Percentiles rank a stretch among this genome's conserved stretches.
Conservation (phyloP, 2,113 vertebrate species). For the Rhombomys opimus region DNA sequence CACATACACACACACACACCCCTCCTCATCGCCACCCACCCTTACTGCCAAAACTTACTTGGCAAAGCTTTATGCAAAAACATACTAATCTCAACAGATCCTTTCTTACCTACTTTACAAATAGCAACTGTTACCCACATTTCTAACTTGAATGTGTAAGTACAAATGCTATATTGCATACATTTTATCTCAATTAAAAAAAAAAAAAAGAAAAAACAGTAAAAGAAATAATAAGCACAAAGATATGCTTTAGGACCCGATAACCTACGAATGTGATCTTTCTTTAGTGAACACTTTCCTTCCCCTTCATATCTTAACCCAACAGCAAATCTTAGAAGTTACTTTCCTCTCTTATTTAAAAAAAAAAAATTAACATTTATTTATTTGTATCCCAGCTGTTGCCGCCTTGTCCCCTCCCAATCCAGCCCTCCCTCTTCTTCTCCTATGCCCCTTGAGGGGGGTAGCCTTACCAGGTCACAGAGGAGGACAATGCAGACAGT, state of each 20-base stretch:
- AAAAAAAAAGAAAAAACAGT: neutral
- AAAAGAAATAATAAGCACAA: neutral
- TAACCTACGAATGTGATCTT: constrained; percentile 33
- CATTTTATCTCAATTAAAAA: neutral
- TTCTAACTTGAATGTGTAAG: constrained; percentile 8
- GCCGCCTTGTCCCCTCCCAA: too few relatives aligned
- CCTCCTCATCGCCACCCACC: too few relatives aligned
- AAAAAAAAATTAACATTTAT: too few relatives aligned
- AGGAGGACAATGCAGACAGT: too few relatives aligned
- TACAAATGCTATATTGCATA: constrained; percentile 13
- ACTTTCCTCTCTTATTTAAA: neutral
- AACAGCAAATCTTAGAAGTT: neutral
- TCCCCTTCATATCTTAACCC: neutral
- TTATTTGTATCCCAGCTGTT: too few relatives aligned
- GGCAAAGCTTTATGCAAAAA: neutral
- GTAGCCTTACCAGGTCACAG: too few relatives aligned
- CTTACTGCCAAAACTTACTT: neutral
- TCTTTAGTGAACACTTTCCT: neutral
- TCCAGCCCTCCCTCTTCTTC: too few relatives aligned
- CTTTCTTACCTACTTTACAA: neutral
- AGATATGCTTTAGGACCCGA: neutral
- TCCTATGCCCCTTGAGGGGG: too few relatives aligned
- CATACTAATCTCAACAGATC: neutral
- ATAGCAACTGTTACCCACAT: neutral
- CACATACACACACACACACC: neutral